These are phyloP conservation scores for Hydraecia micacea DNA, from an alignment of 2,888 invertebrate genomes.

Conservation along the genomic window DNA sequence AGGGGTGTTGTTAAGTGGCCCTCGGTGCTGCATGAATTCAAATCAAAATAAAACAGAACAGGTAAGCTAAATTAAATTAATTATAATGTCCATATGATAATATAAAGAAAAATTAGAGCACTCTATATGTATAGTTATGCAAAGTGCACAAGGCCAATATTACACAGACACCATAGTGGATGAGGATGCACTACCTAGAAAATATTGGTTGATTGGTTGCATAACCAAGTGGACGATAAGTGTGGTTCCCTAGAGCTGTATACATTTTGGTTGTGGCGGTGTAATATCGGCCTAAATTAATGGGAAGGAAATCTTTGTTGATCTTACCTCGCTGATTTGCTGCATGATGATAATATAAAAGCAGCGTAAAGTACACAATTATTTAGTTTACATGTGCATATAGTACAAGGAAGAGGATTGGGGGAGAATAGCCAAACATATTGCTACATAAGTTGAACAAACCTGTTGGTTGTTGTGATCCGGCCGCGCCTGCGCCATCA, in stretches of 20 bases:
- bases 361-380: slow-evolving; percentile 82
- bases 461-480: slow-evolving; percentile 88
- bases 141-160: slow-evolving; percentile 5
- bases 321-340: slow-evolving; percentile 87
- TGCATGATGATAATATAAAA: slow-evolving; percentile 73
- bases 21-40: background rate
- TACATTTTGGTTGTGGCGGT: background rate
- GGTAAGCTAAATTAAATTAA: background rate
- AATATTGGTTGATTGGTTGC: background rate
- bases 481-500: slow-evolving; percentile 82
- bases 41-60: slow-evolving; percentile 1
- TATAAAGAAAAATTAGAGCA: slow-evolving; percentile 16
- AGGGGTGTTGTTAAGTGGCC: background rate
- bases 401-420: slow-evolving; percentile 57
- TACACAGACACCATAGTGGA: background rate
- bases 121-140: background rate
- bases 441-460: slow-evolving; percentile 42
- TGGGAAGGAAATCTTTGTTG: slow-evolving; percentile 47
- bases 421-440: slow-evolving; percentile 22
- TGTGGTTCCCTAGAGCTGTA: background rate
- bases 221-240: background rate
- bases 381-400: slow-evolving; percentile 75
- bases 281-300: background rate
- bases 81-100: background rate
- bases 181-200: background rate